phyloP scores from a whole-genome alignment of 2,888 invertebrate genomes.

The Agelastica alni region DNA sequence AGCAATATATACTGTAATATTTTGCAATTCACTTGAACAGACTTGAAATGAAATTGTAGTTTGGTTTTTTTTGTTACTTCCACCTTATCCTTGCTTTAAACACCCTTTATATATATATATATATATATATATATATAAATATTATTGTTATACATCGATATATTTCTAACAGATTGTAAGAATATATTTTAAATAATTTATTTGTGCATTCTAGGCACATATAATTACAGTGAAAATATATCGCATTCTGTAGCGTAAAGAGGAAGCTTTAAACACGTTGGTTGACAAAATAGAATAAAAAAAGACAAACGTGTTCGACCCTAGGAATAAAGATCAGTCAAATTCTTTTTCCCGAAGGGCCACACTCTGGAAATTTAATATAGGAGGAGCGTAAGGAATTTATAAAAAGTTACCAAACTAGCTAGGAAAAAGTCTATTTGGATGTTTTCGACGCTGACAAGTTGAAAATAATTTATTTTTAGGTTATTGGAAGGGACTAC shows the following conservation, averaged over 20 bases:
- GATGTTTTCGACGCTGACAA: neutral
- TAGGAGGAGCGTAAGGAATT: slow-evolving; percentile 40
- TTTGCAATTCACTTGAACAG: no score
- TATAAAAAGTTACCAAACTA: slow-evolving; percentile 36
- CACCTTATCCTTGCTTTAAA: no score
- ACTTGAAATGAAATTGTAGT: no score
- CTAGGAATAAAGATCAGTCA: slow-evolving; percentile 41
- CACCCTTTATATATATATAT: no score
- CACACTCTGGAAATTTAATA: slow-evolving; percentile 44
- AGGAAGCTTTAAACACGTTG: slow-evolving; percentile 31
- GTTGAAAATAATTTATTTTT: slow-evolving; percentile 1
- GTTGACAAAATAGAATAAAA: slow-evolving; percentile 36
- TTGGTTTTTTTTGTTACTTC: no score
- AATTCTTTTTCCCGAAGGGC: slow-evolving; percentile 40
- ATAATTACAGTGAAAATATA: no score
- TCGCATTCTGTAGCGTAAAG: slow-evolving; percentile 10
- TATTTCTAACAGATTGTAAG: no score
- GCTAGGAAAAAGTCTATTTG: slow-evolving; percentile 1
- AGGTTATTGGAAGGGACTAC: neutral
- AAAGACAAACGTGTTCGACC: slow-evolving; percentile 31
- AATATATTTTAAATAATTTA: no score
- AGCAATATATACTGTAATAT: no score
- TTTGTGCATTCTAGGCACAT: no score
- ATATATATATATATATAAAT: no score
- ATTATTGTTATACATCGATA: no score